A percentile compares a stretch with the other conserved stretches of the same genome.
Conservation (phyloP, 2,113 vertebrate genomes). For the Salvelinus namaycush region DNA sequence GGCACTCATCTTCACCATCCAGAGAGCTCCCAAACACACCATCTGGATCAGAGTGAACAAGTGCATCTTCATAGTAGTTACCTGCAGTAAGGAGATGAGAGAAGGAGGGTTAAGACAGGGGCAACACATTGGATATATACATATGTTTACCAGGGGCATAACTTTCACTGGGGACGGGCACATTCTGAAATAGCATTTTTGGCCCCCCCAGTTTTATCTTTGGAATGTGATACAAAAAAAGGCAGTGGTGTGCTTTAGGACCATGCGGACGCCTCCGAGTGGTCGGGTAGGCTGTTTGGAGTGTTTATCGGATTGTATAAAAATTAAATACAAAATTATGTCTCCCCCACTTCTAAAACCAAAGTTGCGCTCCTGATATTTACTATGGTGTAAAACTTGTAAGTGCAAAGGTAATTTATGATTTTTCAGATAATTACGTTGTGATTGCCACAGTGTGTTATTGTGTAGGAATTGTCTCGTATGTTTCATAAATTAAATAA, state of each 20-base stretch:
- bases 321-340: no score
- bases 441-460: not conserved
- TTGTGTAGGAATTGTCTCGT: not conserved
- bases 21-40: slow-evolving; percentile 77
- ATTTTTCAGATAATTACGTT: not conserved
- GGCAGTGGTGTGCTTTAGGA: no score
- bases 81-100: slow-evolving; percentile 68
- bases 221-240: no score
- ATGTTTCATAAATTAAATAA: not conserved
- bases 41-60: slow-evolving; percentile 88
- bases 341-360: no score
- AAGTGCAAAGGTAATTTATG: not conserved
- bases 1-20: slow-evolving; percentile 79
- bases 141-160: no score
- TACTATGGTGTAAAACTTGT: not conserved
- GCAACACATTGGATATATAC: not conserved
- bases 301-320: no score
- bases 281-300: no score
- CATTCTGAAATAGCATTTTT: no score
- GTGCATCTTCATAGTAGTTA: slow-evolving; percentile 84
- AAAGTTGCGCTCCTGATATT: no score
- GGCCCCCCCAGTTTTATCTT: no score
- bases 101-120: not conserved
- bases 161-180: no score
- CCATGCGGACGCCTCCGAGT: no score